A percentile compares a stretch with the other conserved stretches of the same genome.
phyloP scores from a whole-genome alignment of 2,113 vertebrate species.

The Salminus brasiliensis region DNA sequence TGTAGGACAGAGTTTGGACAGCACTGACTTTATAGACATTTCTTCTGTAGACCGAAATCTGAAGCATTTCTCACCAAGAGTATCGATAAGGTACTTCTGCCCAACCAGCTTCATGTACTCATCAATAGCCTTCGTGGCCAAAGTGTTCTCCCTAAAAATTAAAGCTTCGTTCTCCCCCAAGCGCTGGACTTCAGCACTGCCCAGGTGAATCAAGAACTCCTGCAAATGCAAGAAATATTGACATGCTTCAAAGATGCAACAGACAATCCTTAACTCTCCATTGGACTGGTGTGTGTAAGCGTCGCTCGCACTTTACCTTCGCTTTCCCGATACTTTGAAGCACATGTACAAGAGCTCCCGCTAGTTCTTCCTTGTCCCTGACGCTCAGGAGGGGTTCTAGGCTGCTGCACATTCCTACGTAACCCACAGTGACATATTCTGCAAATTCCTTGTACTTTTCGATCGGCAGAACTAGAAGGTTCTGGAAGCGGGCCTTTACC shows the following conservation, averaged over 20 bases:
- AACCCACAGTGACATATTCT: constrained; percentile 87
- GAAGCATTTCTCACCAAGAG: constrained; percentile 77
- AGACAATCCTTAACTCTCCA: neutral
- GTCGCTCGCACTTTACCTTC: constrained; percentile 75
- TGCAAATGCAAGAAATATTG: constrained; percentile 56
- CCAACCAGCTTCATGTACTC: constrained; percentile 98
- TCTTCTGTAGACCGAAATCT: no score
- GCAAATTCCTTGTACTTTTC: constrained; percentile 95
- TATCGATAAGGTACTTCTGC: constrained; percentile 90
- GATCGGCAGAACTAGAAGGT: constrained; percentile 85
- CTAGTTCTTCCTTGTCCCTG: constrained; percentile 90
- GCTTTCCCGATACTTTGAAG: constrained; percentile 91
- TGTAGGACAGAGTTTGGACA: neutral
- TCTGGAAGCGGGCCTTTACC: constrained; percentile 83
- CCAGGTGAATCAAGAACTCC: constrained; percentile 89
- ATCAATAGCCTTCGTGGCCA: constrained; percentile 95
- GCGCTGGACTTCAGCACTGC: constrained; percentile 84
- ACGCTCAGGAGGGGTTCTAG: constrained; percentile 85
- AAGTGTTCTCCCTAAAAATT: constrained; percentile 93
- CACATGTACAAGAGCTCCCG: constrained; percentile 85
- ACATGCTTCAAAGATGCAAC: constrained; percentile 6
- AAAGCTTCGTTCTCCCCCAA: constrained; percentile 86
- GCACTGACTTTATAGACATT: no score
- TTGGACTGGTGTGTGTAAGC: neutral
- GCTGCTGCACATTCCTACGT: constrained; percentile 80